These are phyloP conservation scores for Drosophila nikananu DNA, from an alignment of 1,140 invertebrate species.

Conservation along the genomic window DNA sequence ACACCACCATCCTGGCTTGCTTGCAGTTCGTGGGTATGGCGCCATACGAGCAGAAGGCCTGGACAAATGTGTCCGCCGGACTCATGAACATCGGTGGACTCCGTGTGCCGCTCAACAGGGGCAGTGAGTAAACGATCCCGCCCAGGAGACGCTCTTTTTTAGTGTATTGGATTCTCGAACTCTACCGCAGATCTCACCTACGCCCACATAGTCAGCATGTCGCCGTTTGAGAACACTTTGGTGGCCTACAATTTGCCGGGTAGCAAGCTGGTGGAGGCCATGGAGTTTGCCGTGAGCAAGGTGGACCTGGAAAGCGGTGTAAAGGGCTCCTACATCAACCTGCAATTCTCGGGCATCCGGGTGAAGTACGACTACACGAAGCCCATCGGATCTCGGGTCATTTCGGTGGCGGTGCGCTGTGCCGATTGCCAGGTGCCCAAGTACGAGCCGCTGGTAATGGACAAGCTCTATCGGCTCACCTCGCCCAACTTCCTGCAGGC, in stretches of 20 bases:
- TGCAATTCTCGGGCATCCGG: slow-evolving; percentile 88
- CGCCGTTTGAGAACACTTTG: slow-evolving; percentile 91
- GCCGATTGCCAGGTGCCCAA: slow-evolving; percentile 88
- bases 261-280: slow-evolving; percentile 87
- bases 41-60: slow-evolving; percentile 76
- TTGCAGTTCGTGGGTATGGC: slow-evolving; percentile 70
- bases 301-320: slow-evolving; percentile 73
- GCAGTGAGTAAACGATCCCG: slow-evolving; percentile 79
- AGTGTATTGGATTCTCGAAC: not conserved
- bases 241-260: slow-evolving; percentile 89
- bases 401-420: slow-evolving; percentile 87
- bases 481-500: slow-evolving; percentile 88
- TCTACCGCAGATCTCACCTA: slow-evolving; percentile 87
- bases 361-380: slow-evolving; percentile 86
- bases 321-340: slow-evolving; percentile 86
- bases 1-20: not conserved
- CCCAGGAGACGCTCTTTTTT: no score
- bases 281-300: slow-evolving; percentile 87
- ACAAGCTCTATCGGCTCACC: slow-evolving; percentile 88
- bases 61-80: slow-evolving; percentile 90
- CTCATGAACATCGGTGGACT: slow-evolving; percentile 90
- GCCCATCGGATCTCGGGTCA: slow-evolving; percentile 87
- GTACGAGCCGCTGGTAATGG: slow-evolving; percentile 86
- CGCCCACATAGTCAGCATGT: slow-evolving; percentile 88
- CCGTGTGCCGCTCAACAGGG: slow-evolving; percentile 87